Percentiles rank a stretch among this genome's conserved stretches.
phyloP scores from a whole-genome alignment of 2,113 vertebrate species.

The Macquaria australasica region DNA sequence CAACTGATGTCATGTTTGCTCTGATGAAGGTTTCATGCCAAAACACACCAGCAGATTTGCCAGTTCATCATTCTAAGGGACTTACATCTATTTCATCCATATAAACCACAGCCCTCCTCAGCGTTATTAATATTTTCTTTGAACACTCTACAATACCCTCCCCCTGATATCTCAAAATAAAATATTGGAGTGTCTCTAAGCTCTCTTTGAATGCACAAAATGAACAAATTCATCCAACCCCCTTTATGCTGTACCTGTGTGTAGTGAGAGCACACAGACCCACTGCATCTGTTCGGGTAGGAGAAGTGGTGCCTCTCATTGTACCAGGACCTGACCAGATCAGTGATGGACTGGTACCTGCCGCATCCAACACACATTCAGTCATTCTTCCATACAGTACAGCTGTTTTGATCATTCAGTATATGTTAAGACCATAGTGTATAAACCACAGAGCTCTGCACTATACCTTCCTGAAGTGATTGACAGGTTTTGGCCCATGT shows the following conservation, averaged over 20 bases:
- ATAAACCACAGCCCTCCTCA: background rate
- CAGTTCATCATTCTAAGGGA: background rate
- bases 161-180: no score
- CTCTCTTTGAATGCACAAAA: background rate
- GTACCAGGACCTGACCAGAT: slow-evolving; percentile 90
- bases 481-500: slow-evolving; percentile 92
- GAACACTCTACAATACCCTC: no score
- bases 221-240: background rate
- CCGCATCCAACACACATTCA: slow-evolving; percentile 20
- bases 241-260: slow-evolving; percentile 85
- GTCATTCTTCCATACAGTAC: background rate
- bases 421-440: background rate
- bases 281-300: slow-evolving; percentile 87
- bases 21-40: background rate
- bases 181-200: background rate
- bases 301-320: slow-evolving; percentile 88
- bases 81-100: background rate
- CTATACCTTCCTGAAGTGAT: slow-evolving; percentile 89
- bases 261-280: slow-evolving; percentile 91
- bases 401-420: background rate
- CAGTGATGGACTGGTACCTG: slow-evolving; percentile 87
- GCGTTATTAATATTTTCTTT: no score
- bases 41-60: background rate
- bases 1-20: no score
- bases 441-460: background rate